phyloP scores from a whole-genome alignment of 2,888 invertebrate genomes.

The Agapetus fuscipes region DNA sequence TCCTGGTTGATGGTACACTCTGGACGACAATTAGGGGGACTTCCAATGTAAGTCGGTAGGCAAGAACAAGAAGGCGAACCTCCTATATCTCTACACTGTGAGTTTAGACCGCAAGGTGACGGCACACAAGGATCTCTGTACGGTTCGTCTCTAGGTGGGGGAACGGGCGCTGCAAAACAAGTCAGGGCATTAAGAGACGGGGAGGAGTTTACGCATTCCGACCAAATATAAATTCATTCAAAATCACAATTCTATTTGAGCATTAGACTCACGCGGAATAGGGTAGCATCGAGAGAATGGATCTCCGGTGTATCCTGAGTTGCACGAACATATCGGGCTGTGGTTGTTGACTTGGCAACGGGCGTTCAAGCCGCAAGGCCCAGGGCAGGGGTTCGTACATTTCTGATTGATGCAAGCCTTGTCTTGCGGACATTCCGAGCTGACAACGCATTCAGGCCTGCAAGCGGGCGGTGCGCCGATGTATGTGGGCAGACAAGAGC shows the following conservation, averaged over 20 bases:
- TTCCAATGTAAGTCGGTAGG: slow-evolving; percentile 57
- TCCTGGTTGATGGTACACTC: slow-evolving; percentile 70
- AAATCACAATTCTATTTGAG: no score
- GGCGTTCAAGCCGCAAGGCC: slow-evolving; percentile 57
- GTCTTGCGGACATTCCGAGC: slow-evolving; percentile 54
- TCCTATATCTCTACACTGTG: slow-evolving; percentile 59
- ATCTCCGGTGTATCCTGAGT: slow-evolving; percentile 54
- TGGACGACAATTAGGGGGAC: slow-evolving; percentile 68
- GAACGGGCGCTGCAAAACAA: slow-evolving; percentile 25
- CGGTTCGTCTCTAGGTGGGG: slow-evolving; percentile 27
- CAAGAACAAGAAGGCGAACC: slow-evolving; percentile 65
- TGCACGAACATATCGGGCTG: slow-evolving; percentile 62
- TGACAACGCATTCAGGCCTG: slow-evolving; percentile 56
- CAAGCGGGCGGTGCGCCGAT: slow-evolving; percentile 57
- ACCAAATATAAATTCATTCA: no score
- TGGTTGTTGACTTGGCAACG: slow-evolving; percentile 61
- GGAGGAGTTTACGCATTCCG: no score
- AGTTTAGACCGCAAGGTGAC: slow-evolving; percentile 70
- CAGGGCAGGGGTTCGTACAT: slow-evolving; percentile 60
- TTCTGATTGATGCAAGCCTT: slow-evolving; percentile 59
- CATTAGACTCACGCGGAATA: slow-evolving; percentile 43
- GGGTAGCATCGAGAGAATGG: slow-evolving; percentile 57
- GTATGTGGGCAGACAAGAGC: slow-evolving; percentile 59
- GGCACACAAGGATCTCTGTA: slow-evolving; percentile 62
- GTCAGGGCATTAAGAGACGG: no score